Conservation (phyloP, 2,797 vertebrate species). For the Sciurus carolinensis region DNA sequence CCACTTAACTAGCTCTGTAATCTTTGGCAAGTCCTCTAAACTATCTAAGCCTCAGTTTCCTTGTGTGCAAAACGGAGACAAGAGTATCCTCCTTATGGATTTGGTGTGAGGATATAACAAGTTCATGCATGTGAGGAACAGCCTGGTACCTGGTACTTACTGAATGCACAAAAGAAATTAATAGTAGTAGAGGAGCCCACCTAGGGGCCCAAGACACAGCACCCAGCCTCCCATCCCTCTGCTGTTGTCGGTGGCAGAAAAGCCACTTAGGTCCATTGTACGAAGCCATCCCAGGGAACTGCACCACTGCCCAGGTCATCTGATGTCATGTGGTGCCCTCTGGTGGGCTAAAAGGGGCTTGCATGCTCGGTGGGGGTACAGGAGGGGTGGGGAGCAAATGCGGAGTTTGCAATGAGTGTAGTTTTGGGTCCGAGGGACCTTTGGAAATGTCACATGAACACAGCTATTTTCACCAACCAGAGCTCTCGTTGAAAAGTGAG, state of each 20-base stretch:
- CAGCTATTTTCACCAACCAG: background rate
- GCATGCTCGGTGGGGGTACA: background rate
- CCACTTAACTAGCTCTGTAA: background rate
- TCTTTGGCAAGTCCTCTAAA: background rate
- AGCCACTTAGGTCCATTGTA: background rate
- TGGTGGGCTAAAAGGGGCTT: conserved; percentile 68
- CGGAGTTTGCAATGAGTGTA: background rate
- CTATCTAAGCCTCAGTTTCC: conserved; percentile 40
- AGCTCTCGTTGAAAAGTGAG: background rate
- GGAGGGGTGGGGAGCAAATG: rapidly evolving
- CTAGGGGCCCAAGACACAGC: background rate
- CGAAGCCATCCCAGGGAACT: background rate
- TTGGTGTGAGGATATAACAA: background rate
- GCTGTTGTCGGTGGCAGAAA: background rate
- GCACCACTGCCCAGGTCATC: background rate
- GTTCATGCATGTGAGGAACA: background rate
- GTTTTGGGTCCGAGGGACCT: background rate
- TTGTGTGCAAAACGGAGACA: background rate
- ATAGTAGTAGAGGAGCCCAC: background rate
- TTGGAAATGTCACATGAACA: background rate
- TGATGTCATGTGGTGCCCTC: conserved; percentile 73
- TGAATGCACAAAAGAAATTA: background rate
- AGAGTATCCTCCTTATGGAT: background rate
- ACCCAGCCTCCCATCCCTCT: background rate
- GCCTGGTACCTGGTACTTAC: background rate